Evolutionary conservation across 2,113 vertebrate species (phyloP), one percentile per base, ranked within the genome.

Genomic region (Mionectes macconnelli): DNA sequence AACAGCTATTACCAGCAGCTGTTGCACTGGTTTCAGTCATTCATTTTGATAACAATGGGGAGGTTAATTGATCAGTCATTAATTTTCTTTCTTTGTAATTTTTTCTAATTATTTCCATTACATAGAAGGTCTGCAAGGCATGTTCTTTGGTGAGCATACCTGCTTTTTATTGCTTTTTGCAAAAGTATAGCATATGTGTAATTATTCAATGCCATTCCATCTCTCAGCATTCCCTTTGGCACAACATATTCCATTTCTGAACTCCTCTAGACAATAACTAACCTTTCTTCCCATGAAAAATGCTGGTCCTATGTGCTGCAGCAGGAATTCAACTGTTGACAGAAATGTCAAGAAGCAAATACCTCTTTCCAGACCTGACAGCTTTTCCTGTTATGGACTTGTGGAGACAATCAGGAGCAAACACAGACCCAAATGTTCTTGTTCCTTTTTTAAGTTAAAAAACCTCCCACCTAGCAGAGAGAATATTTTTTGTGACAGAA

Each of bases 31-130:
- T 55, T 93, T 95, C 66, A 91, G 79, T 88, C 69, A 96, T 80
- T 77, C 18, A 70, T 90, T 90, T 73, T 90, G 55, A 50, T 95
- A 90, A 93, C 63, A 89, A 83, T 70, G 55, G 69, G 70, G 57
- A 79, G 67, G 75, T 83, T 89, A 77, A 86, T 75, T 93, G 78
- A 88, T 83, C 50, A 77, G 45, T 73, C 91, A 89, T 89, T 89
- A 69, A 82, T 89, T 95, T 93, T 83, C 82, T 72, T 66, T 28
- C 62, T 86, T 93, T 0, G 0, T 55, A 77, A 20, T 62, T 93
- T 95, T 93, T 82, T 63, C 63, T 84, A 78, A 91, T 93, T 87
- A 82, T 84, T 75, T 76, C 63, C 45, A 66, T 91, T 82, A 80
- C 45, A 47, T 25, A 80, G 74, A 79, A 96, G 24, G 45, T 93